Conservation (phyloP, 2,797 vertebrate species). For the Aselliscus stoliczkanus region DNA sequence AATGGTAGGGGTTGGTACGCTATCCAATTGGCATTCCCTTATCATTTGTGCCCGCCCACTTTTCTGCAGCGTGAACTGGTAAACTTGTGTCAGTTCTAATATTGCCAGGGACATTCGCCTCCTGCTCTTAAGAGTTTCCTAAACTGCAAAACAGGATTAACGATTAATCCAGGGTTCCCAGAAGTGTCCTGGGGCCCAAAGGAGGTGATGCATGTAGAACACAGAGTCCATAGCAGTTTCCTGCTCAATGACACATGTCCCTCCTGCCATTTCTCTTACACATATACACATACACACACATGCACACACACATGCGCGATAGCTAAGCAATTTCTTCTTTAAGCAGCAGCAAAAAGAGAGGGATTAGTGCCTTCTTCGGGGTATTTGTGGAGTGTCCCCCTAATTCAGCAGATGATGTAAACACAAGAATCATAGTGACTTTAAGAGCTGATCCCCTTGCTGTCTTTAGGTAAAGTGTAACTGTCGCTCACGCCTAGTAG, state of each 20-base stretch:
- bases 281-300: too few species aligned
- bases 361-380: not conserved
- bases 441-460: not conserved
- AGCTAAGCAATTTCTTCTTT: not conserved
- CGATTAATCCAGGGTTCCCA: not conserved
- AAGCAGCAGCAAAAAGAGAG: not conserved
- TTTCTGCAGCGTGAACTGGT: not conserved
- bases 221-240: fast-evolving
- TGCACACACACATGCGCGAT: fast-evolving
- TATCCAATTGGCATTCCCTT: not conserved
- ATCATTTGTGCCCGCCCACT: not conserved
- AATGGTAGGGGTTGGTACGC: not conserved
- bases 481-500: not conserved
- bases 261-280: not conserved
- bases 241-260: not conserved
- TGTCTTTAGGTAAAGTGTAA: constrained; percentile 45
- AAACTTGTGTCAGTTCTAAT: not conserved
- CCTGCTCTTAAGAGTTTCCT: not conserved
- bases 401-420: not conserved
- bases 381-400: not conserved
- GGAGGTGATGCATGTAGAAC: not conserved
- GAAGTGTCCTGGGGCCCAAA: not conserved
- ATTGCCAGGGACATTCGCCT: not conserved
- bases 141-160: not conserved
- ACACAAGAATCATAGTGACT: not conserved